Evolutionary conservation across 2,888 invertebrate genomes (phyloP).

Genomic region (Netelia fuscicornis): DNA sequence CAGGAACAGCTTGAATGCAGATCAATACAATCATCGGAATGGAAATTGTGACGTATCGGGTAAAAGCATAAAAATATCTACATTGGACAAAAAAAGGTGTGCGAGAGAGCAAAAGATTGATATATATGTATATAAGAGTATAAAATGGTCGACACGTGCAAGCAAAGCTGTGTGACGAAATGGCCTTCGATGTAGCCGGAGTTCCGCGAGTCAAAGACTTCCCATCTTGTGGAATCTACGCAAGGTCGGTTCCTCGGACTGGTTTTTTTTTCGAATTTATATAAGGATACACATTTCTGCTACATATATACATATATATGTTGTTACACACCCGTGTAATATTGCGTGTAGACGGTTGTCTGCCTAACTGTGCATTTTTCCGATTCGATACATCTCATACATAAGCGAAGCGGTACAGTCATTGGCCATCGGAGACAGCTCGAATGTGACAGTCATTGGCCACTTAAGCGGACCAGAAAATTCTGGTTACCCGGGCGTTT

Average conservation of each 20-base stretch:
- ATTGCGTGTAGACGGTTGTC: constrained; percentile 11
- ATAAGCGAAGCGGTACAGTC: constrained; percentile 1
- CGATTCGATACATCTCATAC: constrained; percentile 32
- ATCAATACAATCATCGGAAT: neutral
- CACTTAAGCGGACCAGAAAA: neutral
- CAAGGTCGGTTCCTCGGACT: constrained; percentile 63
- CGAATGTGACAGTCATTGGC: neutral
- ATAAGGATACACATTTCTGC: constrained; percentile 8
- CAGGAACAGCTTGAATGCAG: neutral
- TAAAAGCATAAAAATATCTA: constrained; percentile 3
- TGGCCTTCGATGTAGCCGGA: constrained; percentile 61
- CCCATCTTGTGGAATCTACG: constrained; percentile 66
- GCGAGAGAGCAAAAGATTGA: neutral
- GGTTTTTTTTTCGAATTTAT: constrained; percentile 52
- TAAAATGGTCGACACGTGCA: constrained; percentile 49
- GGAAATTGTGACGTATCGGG: neutral
- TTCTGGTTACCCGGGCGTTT: neutral
- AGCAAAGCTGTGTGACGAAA: constrained; percentile 43
- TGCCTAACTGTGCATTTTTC: constrained; percentile 42
- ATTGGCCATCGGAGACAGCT: neutral
- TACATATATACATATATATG: constrained; percentile 13
- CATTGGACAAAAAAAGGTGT: constrained; percentile 9
- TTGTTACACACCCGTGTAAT: neutral
- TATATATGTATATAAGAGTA: neutral
- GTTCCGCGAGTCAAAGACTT: constrained; percentile 69